Evolutionary conservation across 2,797 vertebrate genomes (phyloP), one percentile per base, ranked within the genome.

Genomic region (Dendrocincla fuliginosa): DNA sequence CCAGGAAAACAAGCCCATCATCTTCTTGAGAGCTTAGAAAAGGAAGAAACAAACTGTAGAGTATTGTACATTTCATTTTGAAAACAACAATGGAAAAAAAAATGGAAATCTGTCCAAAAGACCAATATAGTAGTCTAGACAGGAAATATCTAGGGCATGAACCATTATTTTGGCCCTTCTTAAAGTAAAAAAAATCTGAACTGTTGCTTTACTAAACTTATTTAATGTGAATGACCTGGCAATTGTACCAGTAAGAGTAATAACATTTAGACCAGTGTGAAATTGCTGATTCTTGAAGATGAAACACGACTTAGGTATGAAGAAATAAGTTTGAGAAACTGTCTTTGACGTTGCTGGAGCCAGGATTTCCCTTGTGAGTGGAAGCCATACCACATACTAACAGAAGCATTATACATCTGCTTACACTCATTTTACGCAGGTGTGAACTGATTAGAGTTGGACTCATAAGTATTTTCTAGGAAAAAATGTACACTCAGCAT

Each of bases 71-170:
- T 71, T 87, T 91, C 4, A 25, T 16, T 94, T 95, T 87, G 77
- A 87, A 93, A 95, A 93, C 30, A 94, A 91, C 71, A 88, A 92
- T 86, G 46, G 84, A 90, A 96, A 96, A 88, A 83, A 87, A 83
- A 8, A 8, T 92, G 39, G 63, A 95, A 94, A 84, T 63, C 88
- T 83, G 55, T 96, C 81, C 64, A 94, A 93, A 95, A 95, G 89
- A 89, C 77, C 78, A 94, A 73, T 83, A 92, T 94, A 96, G 87
- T 92, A 95, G 97, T 98, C 97, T 98, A 98, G 97, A 98, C 92
- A 89, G 97, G 97, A 98, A 98, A 97, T 97, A 97, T 91, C 86
- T 91, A 95, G 93, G 65, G 91, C 93, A 93, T 94, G 95, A 97
- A 96, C 84, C 78, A 79, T 87, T 96, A 94, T 81, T 93, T 93